Percentiles rank a stretch among this genome's conserved stretches.
Conservation (phyloP, 2,113 vertebrate genomes). For the Recurvirostra avosetta region DNA sequence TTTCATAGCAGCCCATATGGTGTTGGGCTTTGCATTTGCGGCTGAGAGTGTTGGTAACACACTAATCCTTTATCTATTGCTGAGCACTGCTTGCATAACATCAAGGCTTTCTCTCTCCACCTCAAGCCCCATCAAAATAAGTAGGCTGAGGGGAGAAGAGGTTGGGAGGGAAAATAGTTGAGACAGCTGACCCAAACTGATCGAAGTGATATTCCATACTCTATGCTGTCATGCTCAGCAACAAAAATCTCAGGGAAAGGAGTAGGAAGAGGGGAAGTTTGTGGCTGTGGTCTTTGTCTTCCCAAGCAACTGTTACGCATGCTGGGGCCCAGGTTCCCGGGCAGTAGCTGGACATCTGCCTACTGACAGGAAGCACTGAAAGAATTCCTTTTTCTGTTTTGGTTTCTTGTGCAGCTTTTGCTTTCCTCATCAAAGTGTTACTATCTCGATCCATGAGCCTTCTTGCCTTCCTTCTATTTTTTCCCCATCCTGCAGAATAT, state of each 20-base stretch:
- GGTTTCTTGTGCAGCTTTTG: neutral
- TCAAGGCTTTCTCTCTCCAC: neutral
- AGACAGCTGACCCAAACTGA: neutral
- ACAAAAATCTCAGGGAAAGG: neutral
- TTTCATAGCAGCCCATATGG: accelerated
- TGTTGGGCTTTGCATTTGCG: neutral
- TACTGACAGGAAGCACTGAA: neutral
- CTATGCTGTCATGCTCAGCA: neutral
- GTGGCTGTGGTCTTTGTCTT: neutral
- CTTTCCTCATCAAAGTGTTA: neutral
- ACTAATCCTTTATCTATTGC: neutral
- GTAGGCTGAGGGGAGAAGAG: neutral
- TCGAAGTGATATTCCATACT: neutral
- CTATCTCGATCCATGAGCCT: neutral
- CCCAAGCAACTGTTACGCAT: neutral
- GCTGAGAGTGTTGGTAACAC: neutral
- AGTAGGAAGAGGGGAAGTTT: neutral
- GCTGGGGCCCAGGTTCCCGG: neutral
- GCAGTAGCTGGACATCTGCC: neutral
- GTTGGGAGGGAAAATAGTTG: neutral
- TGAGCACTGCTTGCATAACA: neutral
- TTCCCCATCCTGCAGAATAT: neutral
- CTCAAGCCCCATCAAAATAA: neutral
- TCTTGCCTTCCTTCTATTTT: neutral
- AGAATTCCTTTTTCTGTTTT: neutral